A percentile compares a stretch with the other conserved stretches of the same genome.
phyloP scores from a whole-genome alignment of 2,797 vertebrate genomes.

The Acanthis flammea region DNA sequence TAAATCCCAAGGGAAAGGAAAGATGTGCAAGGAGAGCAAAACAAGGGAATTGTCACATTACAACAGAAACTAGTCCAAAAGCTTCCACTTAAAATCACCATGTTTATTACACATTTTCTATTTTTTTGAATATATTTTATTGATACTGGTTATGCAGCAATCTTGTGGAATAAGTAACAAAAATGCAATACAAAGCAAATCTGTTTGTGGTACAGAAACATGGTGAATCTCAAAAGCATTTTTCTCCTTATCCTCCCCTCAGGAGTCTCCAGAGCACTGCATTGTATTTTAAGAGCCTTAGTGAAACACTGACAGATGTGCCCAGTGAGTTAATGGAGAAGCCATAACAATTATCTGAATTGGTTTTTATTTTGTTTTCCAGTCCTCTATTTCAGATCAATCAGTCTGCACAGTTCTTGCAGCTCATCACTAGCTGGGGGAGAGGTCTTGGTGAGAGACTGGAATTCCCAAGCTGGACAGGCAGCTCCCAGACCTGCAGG shows the following conservation, averaged over 20 bases:
- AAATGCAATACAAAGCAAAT: conserved; percentile 69
- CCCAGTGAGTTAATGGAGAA: conserved; percentile 46
- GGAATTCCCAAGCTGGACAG: conserved; percentile 71
- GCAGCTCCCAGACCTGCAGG: conserved; percentile 63
- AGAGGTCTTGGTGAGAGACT: conserved; percentile 66
- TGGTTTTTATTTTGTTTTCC: conserved; percentile 52
- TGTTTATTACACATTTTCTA: conserved; percentile 12
- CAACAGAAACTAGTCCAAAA: conserved; percentile 70
- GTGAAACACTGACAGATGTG: conserved; percentile 21
- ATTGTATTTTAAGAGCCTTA: conserved; percentile 52
- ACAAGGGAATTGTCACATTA: conserved; percentile 70
- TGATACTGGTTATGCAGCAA: conserved; percentile 58
- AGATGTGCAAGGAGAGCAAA: conserved; percentile 71
- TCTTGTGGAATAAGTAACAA: conserved; percentile 67
- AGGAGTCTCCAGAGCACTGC: conserved; percentile 67
- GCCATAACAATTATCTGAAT: conserved; percentile 55
- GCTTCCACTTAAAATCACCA: conserved; percentile 43
- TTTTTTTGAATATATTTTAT: conserved; percentile 69
- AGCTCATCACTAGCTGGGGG: conserved; percentile 69
- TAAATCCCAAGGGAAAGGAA: conserved; percentile 21
- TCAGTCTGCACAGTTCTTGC: conserved; percentile 76
- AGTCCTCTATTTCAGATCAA: conserved; percentile 70
- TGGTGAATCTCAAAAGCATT: conserved; percentile 64
- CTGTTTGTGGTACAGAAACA: conserved; percentile 61
- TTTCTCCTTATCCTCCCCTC: conserved; percentile 32